These are phyloP conservation scores for Steatornis caripensis DNA, from an alignment of 2,113 vertebrate genomes.

Conservation along the genomic window DNA sequence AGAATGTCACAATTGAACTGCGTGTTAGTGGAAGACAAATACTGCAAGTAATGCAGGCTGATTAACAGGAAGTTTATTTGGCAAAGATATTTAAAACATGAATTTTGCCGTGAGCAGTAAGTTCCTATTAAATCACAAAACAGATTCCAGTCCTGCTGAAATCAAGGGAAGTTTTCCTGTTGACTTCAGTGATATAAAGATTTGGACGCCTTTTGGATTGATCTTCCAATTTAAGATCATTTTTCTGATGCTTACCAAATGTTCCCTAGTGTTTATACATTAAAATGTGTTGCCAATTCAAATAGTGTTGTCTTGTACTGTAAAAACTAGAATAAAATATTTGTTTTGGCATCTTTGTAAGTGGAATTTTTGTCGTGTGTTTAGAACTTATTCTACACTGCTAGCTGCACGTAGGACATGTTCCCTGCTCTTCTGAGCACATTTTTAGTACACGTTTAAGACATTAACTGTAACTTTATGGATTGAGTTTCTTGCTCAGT, in stretches of 20 bases:
- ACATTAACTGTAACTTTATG: conserved; percentile 25
- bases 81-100: neutral
- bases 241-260: conserved; percentile 34
- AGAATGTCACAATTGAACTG: neutral
- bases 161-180: conserved; percentile 11
- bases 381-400: conserved; percentile 26
- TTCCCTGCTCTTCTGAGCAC: conserved; percentile 20
- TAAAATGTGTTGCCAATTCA: conserved; percentile 39
- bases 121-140: neutral
- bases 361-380: conserved; percentile 48
- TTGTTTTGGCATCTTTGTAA: conserved; percentile 48
- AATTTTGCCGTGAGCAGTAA: neutral
- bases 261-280: conserved; percentile 13
- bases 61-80: conserved; percentile 23
- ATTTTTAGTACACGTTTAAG: conserved; percentile 1
- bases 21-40: neutral
- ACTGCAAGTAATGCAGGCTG: neutral
- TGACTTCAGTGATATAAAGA: conserved; percentile 4
- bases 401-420: conserved; percentile 52
- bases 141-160: neutral
- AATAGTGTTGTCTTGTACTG: conserved; percentile 39
- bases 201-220: neutral
- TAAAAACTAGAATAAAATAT: conserved; percentile 55
- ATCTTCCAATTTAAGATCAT: neutral
- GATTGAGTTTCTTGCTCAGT: neutral